A percentile compares a stretch with the other conserved stretches of the same genome.
phyloP scores from a whole-genome alignment of 2,113 vertebrate species.

The Lichenostomus cassidix region DNA sequence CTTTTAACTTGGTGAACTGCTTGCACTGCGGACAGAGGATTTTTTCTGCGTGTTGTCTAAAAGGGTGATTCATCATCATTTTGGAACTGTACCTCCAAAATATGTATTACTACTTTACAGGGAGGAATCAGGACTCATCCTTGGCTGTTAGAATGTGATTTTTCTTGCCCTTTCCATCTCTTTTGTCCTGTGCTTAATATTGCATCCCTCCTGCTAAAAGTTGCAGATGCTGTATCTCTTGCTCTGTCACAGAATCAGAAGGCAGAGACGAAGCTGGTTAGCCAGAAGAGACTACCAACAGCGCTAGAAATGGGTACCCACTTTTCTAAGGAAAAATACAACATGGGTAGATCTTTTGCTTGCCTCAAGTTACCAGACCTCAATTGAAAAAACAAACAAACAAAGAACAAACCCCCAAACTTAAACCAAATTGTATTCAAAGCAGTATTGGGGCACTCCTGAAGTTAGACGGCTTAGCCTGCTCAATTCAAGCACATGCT shows the following conservation, averaged over 20 bases:
- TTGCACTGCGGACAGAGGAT: neutral
- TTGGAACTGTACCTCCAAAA: neutral
- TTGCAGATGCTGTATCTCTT: neutral
- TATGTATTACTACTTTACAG: neutral
- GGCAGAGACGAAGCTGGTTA: neutral
- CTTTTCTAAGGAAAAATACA: neutral
- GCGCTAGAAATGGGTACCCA: neutral
- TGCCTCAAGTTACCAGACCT: neutral
- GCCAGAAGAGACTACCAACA: neutral
- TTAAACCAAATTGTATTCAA: neutral
- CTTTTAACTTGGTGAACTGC: neutral
- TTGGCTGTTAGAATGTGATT: neutral
- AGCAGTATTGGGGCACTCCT: neutral
- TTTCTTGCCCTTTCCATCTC: neutral
- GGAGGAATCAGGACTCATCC: neutral
- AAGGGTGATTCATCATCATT: neutral
- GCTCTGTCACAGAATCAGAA: neutral
- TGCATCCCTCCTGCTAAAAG: neutral
- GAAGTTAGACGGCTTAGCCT: neutral
- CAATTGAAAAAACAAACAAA: neutral
- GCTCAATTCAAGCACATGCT: neutral
- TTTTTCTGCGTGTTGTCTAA: neutral
- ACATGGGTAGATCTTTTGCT: neutral
- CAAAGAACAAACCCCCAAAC: neutral
- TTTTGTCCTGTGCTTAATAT: neutral